Base-by-base conservation (phyloP, 1,140 invertebrate genomes). In the Himalopsyche phryganea region DNA sequence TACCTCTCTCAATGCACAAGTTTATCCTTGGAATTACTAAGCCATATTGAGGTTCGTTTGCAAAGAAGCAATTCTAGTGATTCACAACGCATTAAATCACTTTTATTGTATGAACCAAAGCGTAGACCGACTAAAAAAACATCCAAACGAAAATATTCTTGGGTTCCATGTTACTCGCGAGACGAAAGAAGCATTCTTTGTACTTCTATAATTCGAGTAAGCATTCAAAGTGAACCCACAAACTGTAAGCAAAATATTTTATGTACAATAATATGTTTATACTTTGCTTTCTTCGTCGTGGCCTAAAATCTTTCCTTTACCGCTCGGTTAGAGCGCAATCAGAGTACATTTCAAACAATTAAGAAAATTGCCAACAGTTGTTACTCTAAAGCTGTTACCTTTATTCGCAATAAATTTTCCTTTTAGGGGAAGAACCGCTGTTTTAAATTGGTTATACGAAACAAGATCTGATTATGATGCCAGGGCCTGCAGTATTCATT, bases 81-180 rank as follows among this genome's bases (percentile, higher is more conserved):
- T 63, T 58, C 56, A 63, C 55, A 51, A 55, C 52, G 51, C 40
- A 50, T 63, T 63, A 63, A 63, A 63, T 63, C 61, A 63, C 61
- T 58, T 63, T 63, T 63, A 63, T 63, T 56, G 61, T 63, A 58
- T 54, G 51, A 50, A 45, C 55, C 35, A 32, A n/a, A 19, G 14
- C 36, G 23, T 50, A 48, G 35, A 38, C 42, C 36, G 44, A 54
- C 18, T 18, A 38, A 54, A 54, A 50, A 54, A 44, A 52, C 40
- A 52, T 28, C 23, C 40, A 52, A 44, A 52, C 28, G 40, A 44
- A 28, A 45, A 28, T 28, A 28, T 28, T 9, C 23, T 9, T 28
- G 23, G 23, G 4, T 28, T 28, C 4, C 23, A 28, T 28, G 23
- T 28, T 28, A 9, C 23, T 28, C 23, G 23, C 23, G 23, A 28